Base-by-base conservation (phyloP, 2,797 vertebrate species). In the Gallinago stenura region DNA sequence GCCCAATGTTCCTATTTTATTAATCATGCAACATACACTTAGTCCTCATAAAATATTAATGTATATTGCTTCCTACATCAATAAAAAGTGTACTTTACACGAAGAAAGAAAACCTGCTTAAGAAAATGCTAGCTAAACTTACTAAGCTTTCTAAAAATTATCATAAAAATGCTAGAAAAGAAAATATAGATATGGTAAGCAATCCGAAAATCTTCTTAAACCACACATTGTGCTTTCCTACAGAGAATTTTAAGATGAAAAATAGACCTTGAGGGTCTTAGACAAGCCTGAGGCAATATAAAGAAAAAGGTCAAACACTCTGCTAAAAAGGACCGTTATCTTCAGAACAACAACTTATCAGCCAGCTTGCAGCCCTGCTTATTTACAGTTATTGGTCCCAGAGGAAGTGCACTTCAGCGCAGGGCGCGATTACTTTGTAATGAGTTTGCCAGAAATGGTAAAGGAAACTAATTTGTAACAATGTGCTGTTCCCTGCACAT, bases 301-400 rank as follows among this genome's bases (percentile, higher is more conserved):
- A 99, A 99, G 98, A 97, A 97, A 98, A 99, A 99, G 98, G 99
- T 99, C 98, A 99, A 99, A 98, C 97, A 98, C 98, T 98, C 97
- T 98, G 97, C 98, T 98, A 98, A 98, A 98, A 99, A 98, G 98
- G 98, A 98, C 98, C 95, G 97, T 98, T 99, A 98, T 99, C 98
- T 98, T 98, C 98, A 98, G 97, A 98, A 98, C 98, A 98, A 98
- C 98, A 98, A 98, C 98, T 99, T 99, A 99, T 98, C 98, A 98
- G 98, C 97, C 98, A 98, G 98, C 98, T 98, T 98, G 97, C 98
- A 98, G 98, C 97, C 97, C 97, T 98, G 98, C 98, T 99, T 99
- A 99, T 99, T 99, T 99, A 99, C 98, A 99, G 98, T 98, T 98
- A 98, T 98, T 98, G 98, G 98, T 99, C 99, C 98, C 98, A 98